phyloP scores from a whole-genome alignment of 2,888 invertebrate genomes.

The Nomada lathburiana region DNA sequence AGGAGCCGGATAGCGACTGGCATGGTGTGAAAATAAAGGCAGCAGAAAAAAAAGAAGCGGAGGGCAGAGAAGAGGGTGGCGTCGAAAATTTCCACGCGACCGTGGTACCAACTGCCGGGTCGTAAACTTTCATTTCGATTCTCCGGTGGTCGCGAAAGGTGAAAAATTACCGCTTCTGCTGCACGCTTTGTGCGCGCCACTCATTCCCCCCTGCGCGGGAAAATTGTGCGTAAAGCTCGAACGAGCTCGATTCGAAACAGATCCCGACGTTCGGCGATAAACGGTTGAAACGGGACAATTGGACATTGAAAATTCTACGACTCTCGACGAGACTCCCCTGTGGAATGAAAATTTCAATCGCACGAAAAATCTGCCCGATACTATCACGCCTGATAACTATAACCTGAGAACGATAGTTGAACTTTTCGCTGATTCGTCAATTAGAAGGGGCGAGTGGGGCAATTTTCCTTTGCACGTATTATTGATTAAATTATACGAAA shows the following conservation, averaged over 20 bases:
- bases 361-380: background rate
- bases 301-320: background rate
- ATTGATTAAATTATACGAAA: no score
- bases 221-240: background rate
- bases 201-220: background rate
- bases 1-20: constrained; percentile 6
- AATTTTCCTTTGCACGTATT: no score
- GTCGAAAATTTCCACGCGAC: constrained; percentile 31
- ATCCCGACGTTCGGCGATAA: background rate
- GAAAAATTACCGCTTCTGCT: constrained; percentile 39
- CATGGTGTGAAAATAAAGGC: constrained; percentile 3
- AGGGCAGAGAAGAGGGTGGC: background rate
- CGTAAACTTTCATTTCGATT: constrained; percentile 45
- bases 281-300: background rate
- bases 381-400: no score
- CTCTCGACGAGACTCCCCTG: no score
- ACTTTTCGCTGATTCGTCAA: no score
- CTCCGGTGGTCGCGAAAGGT: constrained; percentile 19
- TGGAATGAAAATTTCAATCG: background rate
- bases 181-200: background rate
- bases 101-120: constrained; percentile 17
- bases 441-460: no score
- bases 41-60: background rate
- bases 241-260: constrained; percentile 4
- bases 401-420: no score